A percentile compares a stretch with the other conserved stretches of the same genome.
phyloP scores from a whole-genome alignment of 2,888 invertebrate genomes.

The Erynnis tages region DNA sequence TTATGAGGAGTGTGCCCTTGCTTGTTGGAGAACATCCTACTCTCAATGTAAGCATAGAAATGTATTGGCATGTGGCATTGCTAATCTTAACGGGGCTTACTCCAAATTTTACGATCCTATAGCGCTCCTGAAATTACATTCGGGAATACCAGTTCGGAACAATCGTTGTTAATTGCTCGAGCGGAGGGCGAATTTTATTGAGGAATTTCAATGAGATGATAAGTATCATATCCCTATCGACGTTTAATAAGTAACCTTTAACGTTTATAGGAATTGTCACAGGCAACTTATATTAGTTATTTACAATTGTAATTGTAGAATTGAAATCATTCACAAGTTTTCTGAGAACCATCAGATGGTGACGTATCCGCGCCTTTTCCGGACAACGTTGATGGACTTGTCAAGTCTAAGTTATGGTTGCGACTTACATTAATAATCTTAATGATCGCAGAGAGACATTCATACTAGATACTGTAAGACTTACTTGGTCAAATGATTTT shows the following conservation, averaged over 20 bases:
- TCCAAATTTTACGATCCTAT: too few species aligned
- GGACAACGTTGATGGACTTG: conserved; percentile 23
- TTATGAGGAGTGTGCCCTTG: too few species aligned
- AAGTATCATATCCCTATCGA: background rate
- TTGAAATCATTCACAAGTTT: conserved; percentile 13
- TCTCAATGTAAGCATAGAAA: too few species aligned
- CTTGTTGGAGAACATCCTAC: too few species aligned
- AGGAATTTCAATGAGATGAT: background rate
- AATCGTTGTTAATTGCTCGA: background rate
- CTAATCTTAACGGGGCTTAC: too few species aligned
- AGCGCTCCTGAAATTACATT: too few species aligned
- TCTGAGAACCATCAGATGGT: conserved; percentile 19
- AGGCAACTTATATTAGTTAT: conserved; percentile 2
- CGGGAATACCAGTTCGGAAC: background rate
- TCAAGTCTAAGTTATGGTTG: conserved; percentile 19
- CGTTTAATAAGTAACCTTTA: conserved; percentile 1
- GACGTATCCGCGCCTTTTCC: conserved; percentile 24
- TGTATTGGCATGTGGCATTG: too few species aligned
- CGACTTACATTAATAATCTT: conserved; percentile 11
- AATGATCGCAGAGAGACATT: conserved; percentile 9
- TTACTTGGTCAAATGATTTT: too few species aligned
- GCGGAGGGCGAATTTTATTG: background rate
- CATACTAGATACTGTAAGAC: background rate
- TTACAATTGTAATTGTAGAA: background rate
- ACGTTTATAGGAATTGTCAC: conserved; percentile 4